Base-by-base conservation (phyloP, 2,888 invertebrate genomes). In the Argynnis bischoffii region DNA sequence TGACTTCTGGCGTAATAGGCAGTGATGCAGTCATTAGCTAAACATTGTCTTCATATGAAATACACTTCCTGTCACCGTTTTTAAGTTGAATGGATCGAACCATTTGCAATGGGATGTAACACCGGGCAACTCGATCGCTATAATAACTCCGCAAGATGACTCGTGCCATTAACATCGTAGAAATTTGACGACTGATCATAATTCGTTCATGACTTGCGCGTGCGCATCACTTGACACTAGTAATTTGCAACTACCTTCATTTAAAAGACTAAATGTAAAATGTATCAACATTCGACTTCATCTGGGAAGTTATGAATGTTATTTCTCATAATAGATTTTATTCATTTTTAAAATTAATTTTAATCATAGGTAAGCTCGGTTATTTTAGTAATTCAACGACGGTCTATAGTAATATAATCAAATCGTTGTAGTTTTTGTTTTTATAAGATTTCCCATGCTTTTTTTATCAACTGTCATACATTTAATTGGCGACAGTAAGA, bases 191-290 rank as follows among this genome's bases (percentile, higher is more conserved):
- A 78, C 73, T 77, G 77, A 67, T 47, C 46, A 64, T 67, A 57
- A 70, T 60, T 50, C 31, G 55, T 54, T 41, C 51, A 71, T 69
- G 79, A 75, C 70, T 70, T 61, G 74, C 79, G 86, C 88, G 88
- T 88, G 89, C 82, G 88, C 84, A 74, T 77, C 70, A 86, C 75
- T 51, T 21, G 69, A 69, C 60, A 66, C 66, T 73, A 69, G 84
- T 85, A 82, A 81, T 67, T 67, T 84, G 80, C 66, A 73, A 80
- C 83, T 86, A 87, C 86, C 88, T 83, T 79, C 83, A 64, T 47
- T 48, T 26, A 26, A n/a, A 48, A 15, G 11, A 14, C 8, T 18
- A 16, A 13, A 55, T 14, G 15, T 46, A 0, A n/a, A 15, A 26
- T 26, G 21, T 47, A 14, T 18, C 18, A 46, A 15, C 15, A 11